These are phyloP conservation scores for Crotalus horridus DNA, from an alignment of 2,113 vertebrate genomes.

Conservation along the genomic window DNA sequence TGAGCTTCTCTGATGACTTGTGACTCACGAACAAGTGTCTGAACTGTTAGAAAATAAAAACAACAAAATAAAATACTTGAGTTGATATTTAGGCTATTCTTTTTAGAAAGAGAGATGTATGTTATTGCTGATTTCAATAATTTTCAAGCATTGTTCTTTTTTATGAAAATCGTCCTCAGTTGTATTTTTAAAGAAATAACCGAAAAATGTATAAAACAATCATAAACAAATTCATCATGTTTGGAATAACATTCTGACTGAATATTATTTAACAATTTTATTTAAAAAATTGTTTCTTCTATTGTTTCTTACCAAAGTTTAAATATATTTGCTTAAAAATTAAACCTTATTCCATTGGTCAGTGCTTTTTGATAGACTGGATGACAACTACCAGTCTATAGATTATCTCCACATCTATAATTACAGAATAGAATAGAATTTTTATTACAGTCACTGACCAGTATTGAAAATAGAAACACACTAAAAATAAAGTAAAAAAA, in stretches of 20 bases:
- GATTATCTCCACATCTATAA: neutral
- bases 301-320: neutral
- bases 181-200: neutral
- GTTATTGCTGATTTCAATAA: constrained; percentile 13
- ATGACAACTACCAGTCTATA: neutral
- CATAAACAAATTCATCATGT: neutral
- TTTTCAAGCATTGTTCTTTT: constrained; percentile 8
- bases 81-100: neutral
- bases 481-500: neutral
- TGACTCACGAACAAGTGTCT: constrained; percentile 86
- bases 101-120: neutral
- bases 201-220: neutral
- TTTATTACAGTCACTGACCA: neutral
- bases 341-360: neutral
- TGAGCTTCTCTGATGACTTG: constrained; percentile 87
- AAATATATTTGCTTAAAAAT: neutral
- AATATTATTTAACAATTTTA: neutral
- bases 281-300: neutral
- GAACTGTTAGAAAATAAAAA: constrained; percentile 77
- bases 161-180: neutral
- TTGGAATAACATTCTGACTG: neutral
- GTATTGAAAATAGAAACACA: neutral
- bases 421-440: neutral
- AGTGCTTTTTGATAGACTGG: neutral
- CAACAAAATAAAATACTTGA: constrained; percentile 41